Evolutionary conservation across 2,113 vertebrate species (phyloP).

Genomic region (Solea senegalensis): DNA sequence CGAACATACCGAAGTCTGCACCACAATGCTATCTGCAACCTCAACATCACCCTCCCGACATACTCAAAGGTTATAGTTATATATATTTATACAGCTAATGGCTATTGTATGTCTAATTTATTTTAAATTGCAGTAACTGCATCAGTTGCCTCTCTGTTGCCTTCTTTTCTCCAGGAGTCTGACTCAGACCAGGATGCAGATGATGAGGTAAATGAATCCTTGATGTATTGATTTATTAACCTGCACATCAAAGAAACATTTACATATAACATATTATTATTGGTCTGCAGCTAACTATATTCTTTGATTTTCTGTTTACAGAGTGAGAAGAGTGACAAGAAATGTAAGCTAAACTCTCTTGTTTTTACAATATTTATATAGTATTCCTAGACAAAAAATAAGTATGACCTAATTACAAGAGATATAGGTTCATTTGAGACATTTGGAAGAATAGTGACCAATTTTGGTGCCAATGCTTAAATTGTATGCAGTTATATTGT

Average conservation of each 20-base stretch:
- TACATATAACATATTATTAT: not conserved
- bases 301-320: conserved; percentile 80
- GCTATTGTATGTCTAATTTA: not conserved
- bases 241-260: not conserved
- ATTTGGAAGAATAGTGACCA: not conserved
- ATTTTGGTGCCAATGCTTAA: not conserved
- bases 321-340: conserved; percentile 93
- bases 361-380: conserved; percentile 22
- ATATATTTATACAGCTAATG: no score
- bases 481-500: not conserved
- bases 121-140: not conserved
- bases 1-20: conserved; percentile 93
- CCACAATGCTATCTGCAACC: conserved; percentile 97
- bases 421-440: not conserved
- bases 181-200: conserved; percentile 97
- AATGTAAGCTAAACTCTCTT: conserved; percentile 88
- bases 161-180: conserved; percentile 87
- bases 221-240: not conserved
- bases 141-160: conserved; percentile 21
- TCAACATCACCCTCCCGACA: conserved; percentile 92
- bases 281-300: conserved; percentile 25
- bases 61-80: conserved; percentile 76
- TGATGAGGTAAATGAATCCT: conserved; percentile 87
- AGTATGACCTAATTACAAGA: not conserved
- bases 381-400: not conserved